Evolutionary conservation across 2,888 invertebrate genomes (phyloP), one percentile per base, ranked within the genome.

Genomic region (Drosophila limbata): DNA sequence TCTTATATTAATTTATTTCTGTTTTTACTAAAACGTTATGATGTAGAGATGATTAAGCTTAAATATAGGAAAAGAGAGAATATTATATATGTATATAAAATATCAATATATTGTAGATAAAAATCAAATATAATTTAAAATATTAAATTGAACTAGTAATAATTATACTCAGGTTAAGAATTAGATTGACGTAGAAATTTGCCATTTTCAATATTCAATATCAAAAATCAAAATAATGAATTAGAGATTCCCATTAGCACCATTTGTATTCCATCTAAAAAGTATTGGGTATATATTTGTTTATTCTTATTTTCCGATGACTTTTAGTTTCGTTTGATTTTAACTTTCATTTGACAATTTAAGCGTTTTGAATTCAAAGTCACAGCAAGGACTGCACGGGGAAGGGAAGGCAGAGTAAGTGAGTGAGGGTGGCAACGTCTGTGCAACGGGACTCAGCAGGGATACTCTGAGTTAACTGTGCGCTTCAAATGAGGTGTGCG

Each of bases 401-500:
- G 13, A 13, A 11, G 10, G 2, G 11, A 5, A 5, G 25, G 5
- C 5, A 25, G 15, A 6, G 44, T 3, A 1, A 19, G 28, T 3
- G 35, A 3, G n/a, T 6, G 4, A 17, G 37, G 11, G 9, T 13
- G 13, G 28, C 2, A 28, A 8, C 28, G 1, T 28, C 8, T 37
- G 51, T 52, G 57, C 4, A 28, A 17, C 15, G 11, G 51, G n/a
- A 47, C 28, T 25, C 37, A 37, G n/a, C 25, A 17, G 37, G 57
- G 28, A 48, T 31, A 48, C 10, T 33, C 33, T 25, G 35, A 33
- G 35, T 37, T 55, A 66, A 17, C 19, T 52, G 53, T 50, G 52
- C 33, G 9, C 40, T 60, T 47, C 19, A 33, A 72, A 67, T 57
- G 57, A 67, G 47, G 73, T 62, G 73, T 72, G 67, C 47, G 59